Evolutionary conservation across 2,113 vertebrate genomes (phyloP).

Genomic region (Lophotis ruficrista): DNA sequence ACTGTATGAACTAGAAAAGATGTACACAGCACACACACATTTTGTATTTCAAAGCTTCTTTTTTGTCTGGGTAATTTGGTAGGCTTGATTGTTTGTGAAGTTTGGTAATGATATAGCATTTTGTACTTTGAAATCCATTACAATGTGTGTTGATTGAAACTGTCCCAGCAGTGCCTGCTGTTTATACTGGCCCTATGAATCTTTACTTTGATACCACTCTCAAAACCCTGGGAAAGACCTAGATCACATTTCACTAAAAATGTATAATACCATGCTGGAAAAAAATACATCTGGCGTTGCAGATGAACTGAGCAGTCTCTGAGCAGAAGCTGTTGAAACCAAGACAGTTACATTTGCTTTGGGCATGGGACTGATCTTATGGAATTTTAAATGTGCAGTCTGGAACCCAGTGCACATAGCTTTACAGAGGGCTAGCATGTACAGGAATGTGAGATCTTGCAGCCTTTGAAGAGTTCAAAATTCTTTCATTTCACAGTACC

Average conservation of each 20-base stretch:
- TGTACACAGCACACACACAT: background rate
- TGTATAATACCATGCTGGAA: background rate
- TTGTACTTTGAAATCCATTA: background rate
- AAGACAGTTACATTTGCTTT: background rate
- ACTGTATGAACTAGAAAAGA: background rate
- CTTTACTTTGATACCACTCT: background rate
- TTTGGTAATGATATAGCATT: background rate
- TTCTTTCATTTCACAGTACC: background rate
- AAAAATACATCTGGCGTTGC: background rate
- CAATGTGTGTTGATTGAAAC: background rate
- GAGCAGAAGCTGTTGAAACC: background rate
- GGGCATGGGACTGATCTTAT: background rate
- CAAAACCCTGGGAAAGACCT: background rate
- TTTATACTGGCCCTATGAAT: background rate
- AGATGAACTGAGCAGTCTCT: background rate
- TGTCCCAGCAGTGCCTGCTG: background rate
- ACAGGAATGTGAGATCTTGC: background rate
- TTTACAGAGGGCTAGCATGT: background rate
- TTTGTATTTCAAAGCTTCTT: background rate
- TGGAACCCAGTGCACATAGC: background rate
- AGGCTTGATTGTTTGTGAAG: background rate
- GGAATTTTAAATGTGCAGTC: background rate
- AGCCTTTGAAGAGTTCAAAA: background rate
- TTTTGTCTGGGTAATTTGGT: background rate
- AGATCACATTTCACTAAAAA: background rate